Evolutionary conservation across 1,140 invertebrate genomes (phyloP).

Genomic region (Temnothorax curvispinosus): DNA sequence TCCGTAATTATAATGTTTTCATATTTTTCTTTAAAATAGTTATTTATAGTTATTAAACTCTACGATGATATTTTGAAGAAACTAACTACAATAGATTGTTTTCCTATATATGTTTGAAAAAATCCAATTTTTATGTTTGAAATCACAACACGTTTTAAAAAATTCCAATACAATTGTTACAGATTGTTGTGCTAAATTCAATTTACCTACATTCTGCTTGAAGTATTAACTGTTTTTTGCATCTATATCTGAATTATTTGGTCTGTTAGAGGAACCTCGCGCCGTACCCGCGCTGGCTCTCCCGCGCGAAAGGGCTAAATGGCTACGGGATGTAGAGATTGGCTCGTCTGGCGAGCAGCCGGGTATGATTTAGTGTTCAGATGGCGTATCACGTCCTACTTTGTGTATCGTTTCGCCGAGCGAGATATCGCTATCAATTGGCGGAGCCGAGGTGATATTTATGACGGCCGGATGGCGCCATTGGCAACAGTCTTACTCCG

Average conservation of each 20-base stretch:
- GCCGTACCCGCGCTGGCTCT: background rate
- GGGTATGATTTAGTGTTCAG: conserved; percentile 49
- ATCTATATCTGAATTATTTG: conserved; percentile 19
- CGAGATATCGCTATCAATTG: conserved; percentile 61
- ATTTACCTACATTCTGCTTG: background rate
- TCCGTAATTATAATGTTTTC: background rate
- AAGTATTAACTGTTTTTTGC: background rate
- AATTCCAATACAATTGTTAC: background rate
- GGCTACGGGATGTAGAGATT: conserved; percentile 28
- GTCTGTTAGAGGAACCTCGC: background rate
- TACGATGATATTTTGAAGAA: too few species aligned
- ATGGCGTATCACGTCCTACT: conserved; percentile 53
- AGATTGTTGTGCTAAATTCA: background rate
- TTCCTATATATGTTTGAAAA: too few species aligned
- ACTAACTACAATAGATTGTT: too few species aligned
- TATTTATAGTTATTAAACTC: background rate
- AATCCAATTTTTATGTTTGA: too few species aligned
- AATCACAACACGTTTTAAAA: background rate
- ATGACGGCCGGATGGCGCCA: conserved; percentile 59
- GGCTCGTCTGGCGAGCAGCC: conserved; percentile 35
- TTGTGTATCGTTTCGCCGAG: conserved; percentile 59
- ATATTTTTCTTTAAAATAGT: background rate
- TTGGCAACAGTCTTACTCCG: conserved; percentile 54
- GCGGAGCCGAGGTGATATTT: conserved; percentile 53
- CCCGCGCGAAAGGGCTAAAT: conserved; percentile 33